phyloP scores from a whole-genome alignment of 1,140 invertebrate species.

The Dufourea novaeangliae region DNA sequence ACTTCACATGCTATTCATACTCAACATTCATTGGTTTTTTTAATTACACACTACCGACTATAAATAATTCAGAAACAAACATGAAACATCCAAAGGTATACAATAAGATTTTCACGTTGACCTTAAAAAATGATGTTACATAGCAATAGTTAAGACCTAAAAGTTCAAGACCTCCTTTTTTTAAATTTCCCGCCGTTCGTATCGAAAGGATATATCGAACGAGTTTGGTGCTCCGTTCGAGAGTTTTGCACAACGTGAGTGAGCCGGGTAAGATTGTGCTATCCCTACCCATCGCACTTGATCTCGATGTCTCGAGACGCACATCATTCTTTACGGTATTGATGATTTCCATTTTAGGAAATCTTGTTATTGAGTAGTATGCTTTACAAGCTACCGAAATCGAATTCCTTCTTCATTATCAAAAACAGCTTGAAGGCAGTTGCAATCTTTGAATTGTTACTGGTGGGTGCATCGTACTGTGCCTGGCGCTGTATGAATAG shows the following conservation, averaged over 20 bases:
- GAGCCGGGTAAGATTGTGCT: conserved; percentile 14
- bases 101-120: too few species aligned
- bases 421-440: conserved; percentile 36
- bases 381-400: conserved; percentile 71
- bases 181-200: conserved; percentile 32
- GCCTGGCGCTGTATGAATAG: conserved; percentile 73
- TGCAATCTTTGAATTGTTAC: conserved; percentile 43
- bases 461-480: conserved; percentile 54
- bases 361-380: conserved; percentile 73
- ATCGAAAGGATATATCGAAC: conserved; percentile 33
- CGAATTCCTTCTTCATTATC: background rate
- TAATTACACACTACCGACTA: background rate
- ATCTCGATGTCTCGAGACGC: conserved; percentile 46
- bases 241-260: conserved; percentile 7
- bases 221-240: background rate
- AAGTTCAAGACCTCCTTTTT: too few species aligned
- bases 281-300: conserved; percentile 18
- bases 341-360: conserved; percentile 80
- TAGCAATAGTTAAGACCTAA: too few species aligned
- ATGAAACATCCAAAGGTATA: too few species aligned
- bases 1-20: background rate
- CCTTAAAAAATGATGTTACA: too few species aligned
- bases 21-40: background rate
- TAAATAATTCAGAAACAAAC: too few species aligned
- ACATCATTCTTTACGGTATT: conserved; percentile 60